phyloP scores from a whole-genome alignment of 2,113 vertebrate species.

The Andinoacara biseriatus region DNA sequence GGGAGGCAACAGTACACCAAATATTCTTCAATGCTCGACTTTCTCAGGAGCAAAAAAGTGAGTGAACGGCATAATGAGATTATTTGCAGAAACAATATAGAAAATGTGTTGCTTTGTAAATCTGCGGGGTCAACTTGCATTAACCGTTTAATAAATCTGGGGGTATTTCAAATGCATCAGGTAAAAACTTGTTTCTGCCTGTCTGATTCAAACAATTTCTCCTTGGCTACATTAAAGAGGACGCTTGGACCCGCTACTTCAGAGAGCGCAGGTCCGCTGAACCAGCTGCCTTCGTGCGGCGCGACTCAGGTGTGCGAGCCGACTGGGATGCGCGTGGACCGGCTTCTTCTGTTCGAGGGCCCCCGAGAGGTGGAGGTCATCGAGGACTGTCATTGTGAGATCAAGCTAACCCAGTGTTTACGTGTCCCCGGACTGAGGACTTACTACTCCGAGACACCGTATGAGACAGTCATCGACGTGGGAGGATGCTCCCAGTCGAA shows the following conservation, averaged over 20 bases:
- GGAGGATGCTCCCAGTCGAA: constrained; percentile 79
- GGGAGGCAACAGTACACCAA: constrained; percentile 71
- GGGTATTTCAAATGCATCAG: neutral
- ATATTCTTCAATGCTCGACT: constrained; percentile 79
- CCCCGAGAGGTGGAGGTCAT: constrained; percentile 76
- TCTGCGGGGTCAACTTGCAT: neutral
- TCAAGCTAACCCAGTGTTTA: constrained; percentile 69
- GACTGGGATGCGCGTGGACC: constrained; percentile 69
- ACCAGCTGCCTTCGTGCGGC: constrained; percentile 66
- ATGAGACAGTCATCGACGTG: constrained; percentile 76
- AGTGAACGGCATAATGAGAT: neutral
- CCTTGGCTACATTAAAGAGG: constrained; percentile 23
- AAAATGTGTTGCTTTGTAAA: neutral
- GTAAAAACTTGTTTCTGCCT: neutral
- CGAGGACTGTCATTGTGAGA: constrained; percentile 79
- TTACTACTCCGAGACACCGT: constrained; percentile 79
- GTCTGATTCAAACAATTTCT: neutral
- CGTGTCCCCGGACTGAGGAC: constrained; percentile 78
- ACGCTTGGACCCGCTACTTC: neutral
- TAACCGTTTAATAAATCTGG: neutral
- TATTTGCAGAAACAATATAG: neutral
- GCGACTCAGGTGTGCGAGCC: constrained; percentile 70
- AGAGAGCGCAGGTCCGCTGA: neutral
- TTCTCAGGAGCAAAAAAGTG: constrained; percentile 83
- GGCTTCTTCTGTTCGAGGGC: constrained; percentile 75